A percentile compares a stretch with the other conserved stretches of the same genome.
These are phyloP conservation scores for Porites rus DNA, from an alignment of 92 coral and sea anemone genomes.

Conservation along the genomic window DNA sequence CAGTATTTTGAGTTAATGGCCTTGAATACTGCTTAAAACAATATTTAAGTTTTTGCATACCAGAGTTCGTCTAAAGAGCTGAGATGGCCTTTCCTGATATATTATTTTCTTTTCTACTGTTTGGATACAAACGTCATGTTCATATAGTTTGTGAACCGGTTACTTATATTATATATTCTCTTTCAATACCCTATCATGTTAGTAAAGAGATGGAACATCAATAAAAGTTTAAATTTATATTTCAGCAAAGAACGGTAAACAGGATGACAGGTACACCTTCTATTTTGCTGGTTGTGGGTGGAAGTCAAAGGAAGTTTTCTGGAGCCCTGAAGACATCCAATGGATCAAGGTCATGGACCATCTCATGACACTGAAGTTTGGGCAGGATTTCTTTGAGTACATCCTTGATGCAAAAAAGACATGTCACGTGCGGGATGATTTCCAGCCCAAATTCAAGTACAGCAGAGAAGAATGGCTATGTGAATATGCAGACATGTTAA, in stretches of 20 bases:
- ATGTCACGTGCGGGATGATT: constrained; percentile 18
- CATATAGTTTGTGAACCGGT: not conserved
- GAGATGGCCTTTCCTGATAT: too few species aligned
- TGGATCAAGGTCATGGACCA: constrained; percentile 45
- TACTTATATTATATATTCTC: not conserved
- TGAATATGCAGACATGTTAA: constrained; percentile 28
- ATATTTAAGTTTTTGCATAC: too few species aligned
- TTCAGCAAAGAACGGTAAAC: not conserved
- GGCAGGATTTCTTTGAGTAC: constrained; percentile 38
- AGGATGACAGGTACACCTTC: constrained; percentile 9
- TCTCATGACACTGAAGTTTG: constrained; percentile 37
- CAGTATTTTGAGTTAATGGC: too few species aligned
- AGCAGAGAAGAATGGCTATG: constrained; percentile 32
- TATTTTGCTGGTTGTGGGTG: constrained; percentile 52
- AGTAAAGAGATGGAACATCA: not conserved
- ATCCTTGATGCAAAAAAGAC: constrained; percentile 27
- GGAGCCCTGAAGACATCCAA: constrained; percentile 4
- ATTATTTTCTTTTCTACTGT: too few species aligned
- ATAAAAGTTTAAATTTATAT: not conserved
- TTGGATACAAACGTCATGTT: too few species aligned
- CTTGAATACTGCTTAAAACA: too few species aligned
- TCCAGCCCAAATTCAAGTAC: constrained; percentile 19
- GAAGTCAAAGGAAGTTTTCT: constrained; percentile 31
- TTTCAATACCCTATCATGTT: not conserved
- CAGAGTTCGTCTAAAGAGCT: too few species aligned